phyloP scores from a whole-genome alignment of 2,888 invertebrate genomes.

The Scelioninae gen. 1 region DNA sequence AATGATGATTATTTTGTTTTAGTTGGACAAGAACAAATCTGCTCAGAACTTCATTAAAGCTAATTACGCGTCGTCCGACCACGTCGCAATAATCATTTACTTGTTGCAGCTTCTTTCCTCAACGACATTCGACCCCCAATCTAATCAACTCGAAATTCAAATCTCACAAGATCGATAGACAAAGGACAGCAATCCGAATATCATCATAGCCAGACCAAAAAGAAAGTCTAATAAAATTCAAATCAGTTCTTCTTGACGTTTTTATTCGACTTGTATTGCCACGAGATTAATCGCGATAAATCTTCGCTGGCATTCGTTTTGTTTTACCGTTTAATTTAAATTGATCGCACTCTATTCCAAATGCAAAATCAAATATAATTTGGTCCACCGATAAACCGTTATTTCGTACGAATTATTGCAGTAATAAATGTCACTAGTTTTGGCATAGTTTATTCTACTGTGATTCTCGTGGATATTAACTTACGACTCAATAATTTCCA shows the following conservation, averaged over 20 bases:
- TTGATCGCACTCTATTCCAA: slow-evolving; percentile 13
- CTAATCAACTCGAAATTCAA: slow-evolving; percentile 37
- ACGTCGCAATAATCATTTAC: slow-evolving; percentile 9
- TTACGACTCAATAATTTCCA: slow-evolving; percentile 7
- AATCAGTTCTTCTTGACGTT: slow-evolving; percentile 42
- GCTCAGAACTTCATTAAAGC: slow-evolving; percentile 10
- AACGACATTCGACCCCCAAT: slow-evolving; percentile 11
- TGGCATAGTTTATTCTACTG: neutral
- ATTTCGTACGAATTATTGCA: slow-evolving; percentile 27
- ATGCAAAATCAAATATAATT: slow-evolving; percentile 25
- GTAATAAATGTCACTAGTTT: slow-evolving; percentile 30
- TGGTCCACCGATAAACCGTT: slow-evolving; percentile 6
- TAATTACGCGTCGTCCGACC: neutral
- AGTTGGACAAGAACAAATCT: slow-evolving; percentile 19
- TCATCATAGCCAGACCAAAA: slow-evolving; percentile 8
- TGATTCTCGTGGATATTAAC: slow-evolving; percentile 3
- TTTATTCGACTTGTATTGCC: slow-evolving; percentile 36
- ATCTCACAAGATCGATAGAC: slow-evolving; percentile 32
- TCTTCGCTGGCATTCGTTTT: slow-evolving; percentile 14
- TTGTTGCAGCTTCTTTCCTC: slow-evolving; percentile 41
- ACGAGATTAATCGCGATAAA: slow-evolving; percentile 36
- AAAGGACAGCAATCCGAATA: slow-evolving; percentile 15
- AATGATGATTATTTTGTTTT: slow-evolving; percentile 21
- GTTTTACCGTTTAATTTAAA: slow-evolving; percentile 30
- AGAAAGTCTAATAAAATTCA: slow-evolving; percentile 54